A percentile compares a stretch with the other conserved stretches of the same genome.
These are phyloP conservation scores for Bicyclus anynana DNA, from an alignment of 1,140 invertebrate genomes.

Conservation along the genomic window DNA sequence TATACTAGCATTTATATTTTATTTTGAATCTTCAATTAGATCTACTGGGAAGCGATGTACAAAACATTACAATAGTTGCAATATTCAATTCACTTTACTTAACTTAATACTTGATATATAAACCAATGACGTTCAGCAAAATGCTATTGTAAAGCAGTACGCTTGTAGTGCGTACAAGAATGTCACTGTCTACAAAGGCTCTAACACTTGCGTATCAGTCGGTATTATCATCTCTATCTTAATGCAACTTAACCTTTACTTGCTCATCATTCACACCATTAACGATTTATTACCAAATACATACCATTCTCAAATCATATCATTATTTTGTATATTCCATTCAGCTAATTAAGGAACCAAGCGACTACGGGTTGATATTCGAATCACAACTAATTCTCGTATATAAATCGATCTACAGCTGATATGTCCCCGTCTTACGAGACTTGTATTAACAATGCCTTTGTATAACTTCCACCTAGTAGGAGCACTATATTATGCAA, in stretches of 20 bases:
- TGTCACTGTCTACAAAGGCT: no score
- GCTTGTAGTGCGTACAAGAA: no score
- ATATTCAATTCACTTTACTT: no score
- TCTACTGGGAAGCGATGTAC: no score
- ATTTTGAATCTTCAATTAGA: no score
- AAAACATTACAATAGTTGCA: no score
- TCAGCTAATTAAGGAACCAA: constrained; percentile 33
- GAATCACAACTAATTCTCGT: constrained; percentile 37
- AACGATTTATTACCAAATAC: constrained; percentile 2
- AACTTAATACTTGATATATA: no score
- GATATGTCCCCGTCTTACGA: constrained; percentile 37
- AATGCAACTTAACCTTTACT: constrained; percentile 36
- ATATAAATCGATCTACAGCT: constrained; percentile 40
- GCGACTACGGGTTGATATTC: constrained; percentile 41
- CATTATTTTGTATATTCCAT: constrained; percentile 7
- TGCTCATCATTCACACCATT: constrained; percentile 23
- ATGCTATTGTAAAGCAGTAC: no score
- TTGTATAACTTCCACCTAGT: not conserved
- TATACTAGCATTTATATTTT: no score
- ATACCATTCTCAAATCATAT: not conserved
- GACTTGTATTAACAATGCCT: constrained; percentile 22
- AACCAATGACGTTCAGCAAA: no score
- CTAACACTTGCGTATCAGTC: constrained; percentile 64
- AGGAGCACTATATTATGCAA: not conserved
- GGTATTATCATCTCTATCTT: constrained; percentile 39